Percentiles rank a stretch among this genome's conserved stretches.
phyloP scores from a whole-genome alignment of 2,797 vertebrate species.

The Chrysocyon brachyurus region DNA sequence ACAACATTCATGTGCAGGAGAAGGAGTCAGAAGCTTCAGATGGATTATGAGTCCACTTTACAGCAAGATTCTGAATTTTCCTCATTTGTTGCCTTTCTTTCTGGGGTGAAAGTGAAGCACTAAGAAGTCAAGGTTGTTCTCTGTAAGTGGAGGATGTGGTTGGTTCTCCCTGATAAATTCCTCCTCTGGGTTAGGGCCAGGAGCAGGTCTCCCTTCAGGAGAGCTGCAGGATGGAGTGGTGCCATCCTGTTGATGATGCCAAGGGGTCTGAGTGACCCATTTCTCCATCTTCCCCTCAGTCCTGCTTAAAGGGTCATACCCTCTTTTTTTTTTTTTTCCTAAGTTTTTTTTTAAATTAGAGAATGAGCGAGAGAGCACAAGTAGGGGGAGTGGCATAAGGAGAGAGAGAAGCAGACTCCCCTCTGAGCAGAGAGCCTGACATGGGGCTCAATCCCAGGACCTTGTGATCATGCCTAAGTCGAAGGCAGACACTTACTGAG shows the following conservation, averaged over 20 bases:
- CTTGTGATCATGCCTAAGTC: not conserved
- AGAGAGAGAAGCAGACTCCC: not conserved
- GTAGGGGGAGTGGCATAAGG: too few relatives aligned
- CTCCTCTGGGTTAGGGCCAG: not conserved
- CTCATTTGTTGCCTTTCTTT: not conserved
- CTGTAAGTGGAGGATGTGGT: not conserved
- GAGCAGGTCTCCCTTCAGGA: not conserved
- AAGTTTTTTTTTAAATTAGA: not conserved
- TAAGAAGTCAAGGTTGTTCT: not conserved
- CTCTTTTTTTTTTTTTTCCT: not conserved
- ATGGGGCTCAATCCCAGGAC: not conserved
- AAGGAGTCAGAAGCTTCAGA: not conserved
- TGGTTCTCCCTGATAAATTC: not conserved
- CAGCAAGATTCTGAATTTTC: not conserved
- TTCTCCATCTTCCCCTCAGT: not conserved
- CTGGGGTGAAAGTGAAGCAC: not conserved
- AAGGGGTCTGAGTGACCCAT: not conserved
- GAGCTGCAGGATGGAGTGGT: not conserved
- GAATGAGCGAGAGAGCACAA: too few relatives aligned
- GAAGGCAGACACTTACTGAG: not conserved
- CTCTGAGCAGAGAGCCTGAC: not conserved
- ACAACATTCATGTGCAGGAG: not conserved
- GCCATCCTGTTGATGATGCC: not conserved
- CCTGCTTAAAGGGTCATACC: not conserved
- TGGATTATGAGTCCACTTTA: not conserved